Evolutionary conservation across 2,113 vertebrate genomes (phyloP).

Genomic region (Anguilla japonica): DNA sequence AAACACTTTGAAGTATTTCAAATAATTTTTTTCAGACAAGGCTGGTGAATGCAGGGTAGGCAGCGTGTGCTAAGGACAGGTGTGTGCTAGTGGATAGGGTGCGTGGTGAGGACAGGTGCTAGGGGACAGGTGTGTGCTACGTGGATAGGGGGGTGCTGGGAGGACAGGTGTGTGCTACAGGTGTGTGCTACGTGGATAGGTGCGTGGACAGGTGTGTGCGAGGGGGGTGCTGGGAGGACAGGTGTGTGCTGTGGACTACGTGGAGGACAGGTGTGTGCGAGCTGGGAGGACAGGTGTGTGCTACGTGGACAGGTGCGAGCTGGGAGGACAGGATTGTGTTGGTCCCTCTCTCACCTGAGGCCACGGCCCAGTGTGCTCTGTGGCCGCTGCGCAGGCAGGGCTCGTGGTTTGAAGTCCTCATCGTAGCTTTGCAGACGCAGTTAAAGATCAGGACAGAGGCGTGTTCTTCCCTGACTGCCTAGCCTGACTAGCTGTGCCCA

Average conservation of each 20-base stretch:
- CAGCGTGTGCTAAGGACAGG: too few relatives aligned
- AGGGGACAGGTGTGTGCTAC: too few relatives aligned
- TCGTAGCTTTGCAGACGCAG: conserved; percentile 74
- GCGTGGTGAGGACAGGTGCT: too few relatives aligned
- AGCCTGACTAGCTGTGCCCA: background rate
- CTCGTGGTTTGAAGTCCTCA: conserved; percentile 86
- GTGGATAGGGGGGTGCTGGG: background rate
- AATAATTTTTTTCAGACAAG: too few relatives aligned
- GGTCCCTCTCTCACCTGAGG: conserved; percentile 68
- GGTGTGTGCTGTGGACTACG: background rate
- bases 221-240: background rate
- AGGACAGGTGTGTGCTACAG: background rate
- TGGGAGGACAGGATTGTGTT: too few relatives aligned
- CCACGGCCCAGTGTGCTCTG: conserved; percentile 85
- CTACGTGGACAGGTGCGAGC: background rate
- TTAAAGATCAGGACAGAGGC: conserved; percentile 53
- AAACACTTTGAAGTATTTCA: too few relatives aligned
- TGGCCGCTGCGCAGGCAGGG: conserved; percentile 77
- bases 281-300: too few relatives aligned
- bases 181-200: too few relatives aligned
- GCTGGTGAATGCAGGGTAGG: too few relatives aligned
- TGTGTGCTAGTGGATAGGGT: too few relatives aligned
- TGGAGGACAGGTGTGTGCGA: background rate
- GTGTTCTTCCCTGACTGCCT: background rate
- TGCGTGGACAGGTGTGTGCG: too few relatives aligned